phyloP scores from a whole-genome alignment of 2,113 vertebrate genomes.

The Chelonoidis abingdonii region DNA sequence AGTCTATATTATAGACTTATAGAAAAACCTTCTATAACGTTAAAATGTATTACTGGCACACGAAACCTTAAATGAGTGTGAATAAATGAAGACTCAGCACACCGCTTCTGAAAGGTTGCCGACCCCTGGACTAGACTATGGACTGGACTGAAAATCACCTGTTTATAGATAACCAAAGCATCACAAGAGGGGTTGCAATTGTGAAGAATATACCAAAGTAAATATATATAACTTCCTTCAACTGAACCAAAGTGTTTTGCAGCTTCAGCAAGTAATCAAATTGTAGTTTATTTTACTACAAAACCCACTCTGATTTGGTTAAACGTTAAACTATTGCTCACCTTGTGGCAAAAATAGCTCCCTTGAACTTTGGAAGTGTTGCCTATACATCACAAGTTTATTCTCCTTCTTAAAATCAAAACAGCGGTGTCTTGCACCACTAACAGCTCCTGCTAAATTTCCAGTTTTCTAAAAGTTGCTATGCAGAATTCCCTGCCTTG shows the following conservation, averaged over 20 bases:
- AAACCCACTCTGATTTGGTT: not conserved
- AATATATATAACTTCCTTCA: not conserved
- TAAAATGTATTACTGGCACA: too few relatives aligned
- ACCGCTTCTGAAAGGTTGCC: too few relatives aligned
- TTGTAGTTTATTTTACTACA: not conserved
- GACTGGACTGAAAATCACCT: not conserved
- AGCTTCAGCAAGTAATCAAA: not conserved
- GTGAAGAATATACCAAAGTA: not conserved
- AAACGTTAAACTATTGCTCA: not conserved
- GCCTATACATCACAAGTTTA: not conserved
- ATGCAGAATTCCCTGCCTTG: not conserved
- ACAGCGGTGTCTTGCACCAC: not conserved
- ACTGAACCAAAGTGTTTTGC: not conserved
- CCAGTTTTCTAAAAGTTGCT: not conserved
- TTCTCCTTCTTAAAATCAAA: not conserved
- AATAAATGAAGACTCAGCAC: too few relatives aligned
- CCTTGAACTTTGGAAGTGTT: not conserved
- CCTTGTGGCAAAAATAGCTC: not conserved
- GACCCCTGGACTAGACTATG: not conserved
- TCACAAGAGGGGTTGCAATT: not conserved
- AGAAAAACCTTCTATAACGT: too few relatives aligned
- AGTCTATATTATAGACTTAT: too few relatives aligned
- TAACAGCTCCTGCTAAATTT: not conserved
- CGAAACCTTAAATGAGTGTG: too few relatives aligned
- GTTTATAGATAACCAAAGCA: not conserved